Evolutionary conservation across 53 echinoderm and acorn worm genomes (phyloP), one percentile per base, ranked within the genome.

Genomic region (Glandiceps talaboti): DNA sequence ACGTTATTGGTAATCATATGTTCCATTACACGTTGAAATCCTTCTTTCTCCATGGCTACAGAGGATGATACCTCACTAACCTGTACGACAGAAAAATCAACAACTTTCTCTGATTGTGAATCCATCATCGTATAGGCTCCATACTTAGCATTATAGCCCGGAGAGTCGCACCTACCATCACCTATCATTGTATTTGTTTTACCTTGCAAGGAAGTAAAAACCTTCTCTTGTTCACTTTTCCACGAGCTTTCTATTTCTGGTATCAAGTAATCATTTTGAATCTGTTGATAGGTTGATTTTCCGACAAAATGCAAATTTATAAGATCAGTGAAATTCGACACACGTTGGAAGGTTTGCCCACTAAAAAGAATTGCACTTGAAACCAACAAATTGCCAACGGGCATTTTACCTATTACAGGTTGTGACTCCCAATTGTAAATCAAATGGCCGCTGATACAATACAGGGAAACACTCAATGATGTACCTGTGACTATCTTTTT

Each of bases 131-230:
- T 27, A 77, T 87, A 87, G 28, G 75, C 75, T 6, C 79, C 77
- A 64, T 86, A 83, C 27, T 87, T 87, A 0, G 87, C 87, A 73
- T 27, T 83, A 28, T 79, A 83, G 0, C 87, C 87, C 0, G 87
- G 87, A 10, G 79, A 83, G 73, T 87, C 83, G 31, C 87, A 87
- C 29, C 83, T 64, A 0, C 87, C 83, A 28, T 87, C 87, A 29
- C 87, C 87, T 6, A 72, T 73, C 30, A 79, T 75, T n/a, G 10
- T 75, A 28, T 75, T 75, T 75, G 12, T 1, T 27, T 27, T 75
- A 14, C 76, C 76, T 75, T n/a, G 27, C 29, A 27, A 27, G 29
- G 29, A 75, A 10, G 10, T 10, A 27, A 14, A 27, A 1, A 27
- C 29, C 1, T 14, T n/a, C 27, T 75, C 29, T n/a, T 75, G 27